phyloP scores from a whole-genome alignment of 2,888 invertebrate species.

The Acholoe squamosa region DNA sequence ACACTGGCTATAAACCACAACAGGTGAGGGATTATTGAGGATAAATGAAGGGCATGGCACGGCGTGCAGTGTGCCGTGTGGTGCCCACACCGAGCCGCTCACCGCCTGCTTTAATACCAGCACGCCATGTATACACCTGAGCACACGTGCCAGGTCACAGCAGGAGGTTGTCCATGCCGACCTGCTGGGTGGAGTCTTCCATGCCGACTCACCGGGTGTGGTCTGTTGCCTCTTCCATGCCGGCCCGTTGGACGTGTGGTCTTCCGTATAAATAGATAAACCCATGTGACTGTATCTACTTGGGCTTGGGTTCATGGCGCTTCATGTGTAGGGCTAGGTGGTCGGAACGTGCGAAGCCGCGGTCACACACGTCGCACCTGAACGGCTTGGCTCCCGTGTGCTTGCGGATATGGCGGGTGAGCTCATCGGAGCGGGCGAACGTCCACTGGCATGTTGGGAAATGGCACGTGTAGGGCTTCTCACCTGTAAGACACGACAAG shows the following conservation, averaged over 20 bases:
- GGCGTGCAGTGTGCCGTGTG: too few species aligned
- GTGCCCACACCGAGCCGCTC: too few species aligned
- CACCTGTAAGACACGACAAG: slow-evolving; percentile 83
- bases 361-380: slow-evolving; percentile 86
- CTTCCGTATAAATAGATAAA: not conserved
- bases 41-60: too few species aligned
- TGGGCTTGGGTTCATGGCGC: slow-evolving; percentile 89
- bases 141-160: not conserved
- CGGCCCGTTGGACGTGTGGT: not conserved
- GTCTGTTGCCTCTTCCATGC: not conserved
- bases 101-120: too few species aligned
- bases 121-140: not conserved
- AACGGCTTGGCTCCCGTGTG: slow-evolving; percentile 87
- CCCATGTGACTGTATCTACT: not conserved
- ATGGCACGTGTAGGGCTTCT: slow-evolving; percentile 86
- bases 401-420: slow-evolving; percentile 86
- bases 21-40: too few species aligned
- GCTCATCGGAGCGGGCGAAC: slow-evolving; percentile 86
- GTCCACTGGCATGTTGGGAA: slow-evolving; percentile 86
- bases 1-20: too few species aligned
- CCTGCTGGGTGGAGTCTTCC: not conserved
- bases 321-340: slow-evolving; percentile 87
- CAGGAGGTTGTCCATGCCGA: not conserved
- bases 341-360: slow-evolving; percentile 86
- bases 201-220: not conserved